Conservation (phyloP, 2,113 vertebrate species). For the Andinoacara biseriatus region DNA sequence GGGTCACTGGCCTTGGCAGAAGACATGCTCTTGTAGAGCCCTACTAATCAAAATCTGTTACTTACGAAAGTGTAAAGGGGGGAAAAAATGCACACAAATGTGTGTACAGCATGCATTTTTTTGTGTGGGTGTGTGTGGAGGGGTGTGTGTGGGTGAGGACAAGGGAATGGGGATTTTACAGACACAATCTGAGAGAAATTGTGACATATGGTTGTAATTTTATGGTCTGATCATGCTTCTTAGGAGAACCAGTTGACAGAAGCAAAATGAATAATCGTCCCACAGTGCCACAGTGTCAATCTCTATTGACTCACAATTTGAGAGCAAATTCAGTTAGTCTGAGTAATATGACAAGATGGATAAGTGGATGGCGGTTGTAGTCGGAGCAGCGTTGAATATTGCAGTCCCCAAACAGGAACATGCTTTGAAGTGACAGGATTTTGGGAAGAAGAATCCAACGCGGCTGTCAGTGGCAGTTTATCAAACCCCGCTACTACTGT, state of each 20-base stretch:
- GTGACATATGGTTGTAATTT: conserved; percentile 17
- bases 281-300: conserved; percentile 46
- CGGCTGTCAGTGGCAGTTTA: conserved; percentile 37
- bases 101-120: background rate
- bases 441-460: conserved; percentile 16
- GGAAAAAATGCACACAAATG: background rate
- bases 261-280: conserved; percentile 52
- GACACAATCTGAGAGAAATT: background rate
- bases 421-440: conserved; percentile 34
- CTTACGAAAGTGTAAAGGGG: background rate
- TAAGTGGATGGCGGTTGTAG: conserved; percentile 39
- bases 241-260: conserved; percentile 51
- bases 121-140: background rate
- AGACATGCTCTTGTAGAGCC: too few species aligned
- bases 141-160: background rate
- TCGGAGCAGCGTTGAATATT: conserved; percentile 20
- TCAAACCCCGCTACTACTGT: conserved; percentile 21
- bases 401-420: conserved; percentile 19
- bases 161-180: conserved; percentile 4
- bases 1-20: background rate
- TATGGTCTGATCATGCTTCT: conserved; percentile 12
- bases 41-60: background rate
- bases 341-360: conserved; percentile 61
- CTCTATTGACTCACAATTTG: conserved; percentile 58
- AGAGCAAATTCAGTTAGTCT: conserved; percentile 57